Percentiles rank a stretch among this genome's conserved stretches.
Conservation (phyloP, 2,113 vertebrate species). For the Nannospalax galili region DNA sequence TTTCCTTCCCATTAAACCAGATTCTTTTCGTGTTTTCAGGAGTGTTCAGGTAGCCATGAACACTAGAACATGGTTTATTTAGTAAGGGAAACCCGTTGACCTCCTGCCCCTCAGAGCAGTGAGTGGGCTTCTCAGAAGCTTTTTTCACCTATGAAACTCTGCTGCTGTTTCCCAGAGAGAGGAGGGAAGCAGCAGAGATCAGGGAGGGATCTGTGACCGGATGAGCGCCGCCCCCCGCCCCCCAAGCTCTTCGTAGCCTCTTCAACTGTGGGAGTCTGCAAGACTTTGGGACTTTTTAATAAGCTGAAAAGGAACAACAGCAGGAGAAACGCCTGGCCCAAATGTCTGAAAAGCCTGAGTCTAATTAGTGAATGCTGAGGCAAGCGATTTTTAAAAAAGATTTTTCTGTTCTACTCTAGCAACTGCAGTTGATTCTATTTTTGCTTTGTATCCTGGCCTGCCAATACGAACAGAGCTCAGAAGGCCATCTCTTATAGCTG, state of each 20-base stretch:
- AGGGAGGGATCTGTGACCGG: no score
- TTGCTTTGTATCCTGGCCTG: constrained; percentile 2
- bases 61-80: neutral
- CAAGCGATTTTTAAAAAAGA: constrained; percentile 14
- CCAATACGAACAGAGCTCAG: constrained; percentile 17
- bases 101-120: neutral
- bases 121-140: neutral
- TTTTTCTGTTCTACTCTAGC: constrained; percentile 6
- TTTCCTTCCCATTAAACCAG: neutral
- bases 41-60: constrained; percentile 52
- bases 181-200: no score
- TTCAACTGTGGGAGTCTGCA: neutral
- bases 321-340: neutral
- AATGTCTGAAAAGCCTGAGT: constrained; percentile 27
- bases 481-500: constrained; percentile 49
- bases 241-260: neutral
- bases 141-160: neutral
- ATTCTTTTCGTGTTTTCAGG: constrained; percentile 44
- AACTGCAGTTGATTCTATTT: constrained; percentile 62
- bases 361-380: constrained; percentile 59
- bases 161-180: neutral
- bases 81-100: constrained; percentile 39
- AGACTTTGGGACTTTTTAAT: constrained; percentile 28
- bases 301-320: constrained; percentile 28
- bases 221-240: no score